These are phyloP conservation scores for Dexiosoma caninum DNA, from an alignment of 2,888 invertebrate species.

Conservation along the genomic window DNA sequence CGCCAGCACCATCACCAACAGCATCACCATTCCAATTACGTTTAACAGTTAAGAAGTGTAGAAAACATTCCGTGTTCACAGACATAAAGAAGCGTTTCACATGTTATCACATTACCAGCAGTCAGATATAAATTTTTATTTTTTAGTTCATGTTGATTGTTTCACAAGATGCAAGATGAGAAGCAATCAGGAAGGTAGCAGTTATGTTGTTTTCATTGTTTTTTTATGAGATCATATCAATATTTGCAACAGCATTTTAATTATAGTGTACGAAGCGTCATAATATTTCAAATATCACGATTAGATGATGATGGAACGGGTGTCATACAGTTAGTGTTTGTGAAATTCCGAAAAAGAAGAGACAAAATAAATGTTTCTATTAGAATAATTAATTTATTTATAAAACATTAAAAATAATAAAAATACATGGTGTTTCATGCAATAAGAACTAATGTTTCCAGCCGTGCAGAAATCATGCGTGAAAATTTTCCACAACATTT, in stretches of 20 bases:
- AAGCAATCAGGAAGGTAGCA: slow-evolving; percentile 48
- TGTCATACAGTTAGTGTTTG: slow-evolving; percentile 33
- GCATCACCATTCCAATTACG: slow-evolving; percentile 18
- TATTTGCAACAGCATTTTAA: slow-evolving; percentile 4
- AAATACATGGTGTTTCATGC: too few species aligned
- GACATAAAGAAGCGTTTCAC: slow-evolving; percentile 60
- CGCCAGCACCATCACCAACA: not conserved
- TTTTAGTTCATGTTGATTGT: slow-evolving; percentile 9
- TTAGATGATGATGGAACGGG: slow-evolving; percentile 41
- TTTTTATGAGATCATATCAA: slow-evolving; percentile 17
- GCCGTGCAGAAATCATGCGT: too few species aligned
- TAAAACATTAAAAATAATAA: not conserved
- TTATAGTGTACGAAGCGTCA: slow-evolving; percentile 18
- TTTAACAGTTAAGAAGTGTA: slow-evolving; percentile 30
- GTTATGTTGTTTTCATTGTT: slow-evolving; percentile 29
- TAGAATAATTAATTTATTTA: not conserved
- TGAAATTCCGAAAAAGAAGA: slow-evolving; percentile 29
- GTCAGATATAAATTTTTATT: slow-evolving; percentile 36
- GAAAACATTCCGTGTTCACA: slow-evolving; percentile 38
- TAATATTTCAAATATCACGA: slow-evolving; percentile 34
- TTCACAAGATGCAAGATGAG: slow-evolving; percentile 26
- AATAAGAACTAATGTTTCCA: too few species aligned
- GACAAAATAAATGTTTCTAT: not conserved
- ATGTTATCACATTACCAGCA: slow-evolving; percentile 57
- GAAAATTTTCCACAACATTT: too few species aligned